Evolutionary conservation across 2,113 vertebrate species (phyloP), one percentile per base, ranked within the genome.

Genomic region (Hylia prasina): DNA sequence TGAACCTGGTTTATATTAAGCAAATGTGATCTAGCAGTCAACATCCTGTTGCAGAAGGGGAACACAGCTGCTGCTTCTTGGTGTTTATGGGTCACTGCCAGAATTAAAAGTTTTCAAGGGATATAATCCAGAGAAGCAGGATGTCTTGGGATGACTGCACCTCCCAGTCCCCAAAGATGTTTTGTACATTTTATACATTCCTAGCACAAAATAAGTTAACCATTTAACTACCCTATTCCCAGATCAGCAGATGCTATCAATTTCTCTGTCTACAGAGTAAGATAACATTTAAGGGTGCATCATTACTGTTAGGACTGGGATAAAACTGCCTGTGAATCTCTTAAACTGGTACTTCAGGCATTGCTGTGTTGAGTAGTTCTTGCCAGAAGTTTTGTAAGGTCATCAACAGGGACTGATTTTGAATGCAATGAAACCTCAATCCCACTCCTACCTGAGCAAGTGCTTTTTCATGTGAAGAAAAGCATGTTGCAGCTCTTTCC

Each of bases 41-140:
- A 83, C 64, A 70, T 90, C 82, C 90, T 92, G 60, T 77, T 90
- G 72, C 86, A 92, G 88, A 89, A 76, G 79, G 30, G 60, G 82
- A 95, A n/a, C 64, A 71, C 96, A 96, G 96, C 96, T 96, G 90
- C 86, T 93, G 64, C 48, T 68, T 57, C 66, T 92, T 90, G 82
- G 37, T 93, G 31, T 88, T 94, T 35, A 42, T 94, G 90, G 88
- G 76, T 33, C n/a, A 51, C 53, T 96, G 84, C 87, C 93, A 96
- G 86, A 92, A 88, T 57, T 51, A 42, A 91, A 94, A 50, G 30
- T 82, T 95, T 96, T 95, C 44, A 94, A 78, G 88, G 68, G 88
- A 78, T 81, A n/a, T 83, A 81, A 60, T 92, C 88, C 94, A 94
- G 88, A 93, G 90, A 90, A 96, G 92, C 68, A 93, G 75, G 63